Conservation (phyloP, 2,797 vertebrate species). For the Cephalopachus bancanus region DNA sequence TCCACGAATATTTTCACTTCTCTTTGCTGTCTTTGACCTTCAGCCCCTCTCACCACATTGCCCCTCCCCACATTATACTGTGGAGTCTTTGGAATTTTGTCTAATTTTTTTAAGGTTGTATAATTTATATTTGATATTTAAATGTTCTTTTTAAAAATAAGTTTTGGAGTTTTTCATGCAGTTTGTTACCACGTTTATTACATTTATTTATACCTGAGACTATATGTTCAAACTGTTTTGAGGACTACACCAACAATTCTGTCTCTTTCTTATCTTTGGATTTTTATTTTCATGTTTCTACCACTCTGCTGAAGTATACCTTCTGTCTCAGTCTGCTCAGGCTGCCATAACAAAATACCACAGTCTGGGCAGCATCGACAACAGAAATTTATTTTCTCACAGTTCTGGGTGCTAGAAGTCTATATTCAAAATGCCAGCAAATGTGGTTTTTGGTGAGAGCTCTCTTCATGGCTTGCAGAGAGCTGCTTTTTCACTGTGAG, state of each 20-base stretch:
- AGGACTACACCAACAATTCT: background rate
- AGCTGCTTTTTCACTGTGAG: background rate
- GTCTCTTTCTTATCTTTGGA: background rate
- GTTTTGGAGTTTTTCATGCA: background rate
- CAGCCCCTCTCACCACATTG: background rate
- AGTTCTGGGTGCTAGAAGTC: background rate
- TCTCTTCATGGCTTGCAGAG: background rate
- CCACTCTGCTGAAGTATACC: background rate
- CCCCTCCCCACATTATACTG: background rate
- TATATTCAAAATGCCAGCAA: background rate
- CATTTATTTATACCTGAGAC: constrained; percentile 37
- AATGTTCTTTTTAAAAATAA: background rate
- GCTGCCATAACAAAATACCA: background rate
- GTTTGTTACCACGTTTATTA: background rate
- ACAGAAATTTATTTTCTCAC: background rate
- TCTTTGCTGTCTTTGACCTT: background rate
- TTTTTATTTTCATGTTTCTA: constrained; percentile 3
- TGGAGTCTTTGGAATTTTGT: background rate
- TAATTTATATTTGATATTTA: background rate
- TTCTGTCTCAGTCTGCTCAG: background rate
- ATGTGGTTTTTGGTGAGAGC: background rate
- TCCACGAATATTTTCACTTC: background rate
- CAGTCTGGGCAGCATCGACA: background rate
- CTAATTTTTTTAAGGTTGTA: background rate
- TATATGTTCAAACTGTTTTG: background rate